Evolutionary conservation across 2,797 vertebrate species (phyloP).

Genomic region (Sebastes minor): DNA sequence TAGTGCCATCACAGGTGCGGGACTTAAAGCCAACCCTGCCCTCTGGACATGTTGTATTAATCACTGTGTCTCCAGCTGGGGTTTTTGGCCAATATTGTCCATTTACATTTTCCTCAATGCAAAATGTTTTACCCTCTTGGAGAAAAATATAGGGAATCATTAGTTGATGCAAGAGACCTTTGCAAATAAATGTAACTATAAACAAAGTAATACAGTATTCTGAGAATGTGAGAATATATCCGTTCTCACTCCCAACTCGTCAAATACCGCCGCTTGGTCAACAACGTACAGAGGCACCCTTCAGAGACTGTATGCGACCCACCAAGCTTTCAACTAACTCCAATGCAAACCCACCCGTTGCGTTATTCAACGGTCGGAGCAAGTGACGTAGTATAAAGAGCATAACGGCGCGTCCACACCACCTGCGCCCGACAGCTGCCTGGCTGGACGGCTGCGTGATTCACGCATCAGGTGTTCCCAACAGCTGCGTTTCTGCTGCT

Average conservation of each 20-base stretch:
- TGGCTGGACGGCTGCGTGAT: too few species aligned
- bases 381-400: too few species aligned
- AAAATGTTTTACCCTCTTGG: background rate
- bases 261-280: too few species aligned
- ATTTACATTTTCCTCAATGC: rapidly evolving
- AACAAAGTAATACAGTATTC: background rate
- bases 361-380: too few species aligned
- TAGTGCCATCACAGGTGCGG: constrained; percentile 35
- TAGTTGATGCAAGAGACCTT: background rate
- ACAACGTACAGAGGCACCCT: too few species aligned
- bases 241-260: background rate
- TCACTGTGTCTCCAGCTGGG: constrained; percentile 50
- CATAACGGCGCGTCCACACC: too few species aligned
- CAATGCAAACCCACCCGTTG: too few species aligned
- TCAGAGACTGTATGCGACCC: too few species aligned
- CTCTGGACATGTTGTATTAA: constrained; percentile 24
- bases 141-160: background rate
- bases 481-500: too few species aligned
- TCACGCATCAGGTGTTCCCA: too few species aligned
- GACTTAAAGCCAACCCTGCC: constrained; percentile 59
- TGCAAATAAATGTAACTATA: background rate
- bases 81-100: constrained; percentile 58
- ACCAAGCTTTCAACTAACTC: too few species aligned
- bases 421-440: too few species aligned
- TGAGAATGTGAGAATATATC: background rate